These are phyloP conservation scores for Oegoconia quadripuncta DNA, from an alignment of 2,888 invertebrate species.

Conservation along the genomic window DNA sequence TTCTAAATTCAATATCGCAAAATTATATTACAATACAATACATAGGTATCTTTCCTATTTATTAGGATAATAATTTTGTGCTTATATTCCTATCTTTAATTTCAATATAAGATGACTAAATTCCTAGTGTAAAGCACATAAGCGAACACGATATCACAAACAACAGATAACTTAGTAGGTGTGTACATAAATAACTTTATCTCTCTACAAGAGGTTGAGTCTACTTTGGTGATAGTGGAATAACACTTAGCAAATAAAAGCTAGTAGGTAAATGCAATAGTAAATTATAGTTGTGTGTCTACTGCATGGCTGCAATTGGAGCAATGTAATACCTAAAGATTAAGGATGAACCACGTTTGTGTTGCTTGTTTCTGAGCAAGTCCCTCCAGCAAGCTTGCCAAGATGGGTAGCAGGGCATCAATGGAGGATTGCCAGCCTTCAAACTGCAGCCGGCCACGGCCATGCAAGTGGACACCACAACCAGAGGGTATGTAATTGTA, in stretches of 20 bases:
- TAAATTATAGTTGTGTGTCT: conserved; percentile 36
- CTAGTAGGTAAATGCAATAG: conserved; percentile 62
- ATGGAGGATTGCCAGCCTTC: conserved; percentile 89
- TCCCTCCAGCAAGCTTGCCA: conserved; percentile 94
- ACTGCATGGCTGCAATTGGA: conserved; percentile 64
- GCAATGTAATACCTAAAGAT: conserved; percentile 85
- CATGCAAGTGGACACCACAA: conserved; percentile 95
- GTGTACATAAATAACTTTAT: conserved; percentile 53
- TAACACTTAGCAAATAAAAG: conserved; percentile 75
- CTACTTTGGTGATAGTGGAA: conserved; percentile 73
- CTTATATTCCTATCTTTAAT: too few species aligned
- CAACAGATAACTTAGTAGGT: neutral
- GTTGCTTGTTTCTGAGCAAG: conserved; percentile 84
- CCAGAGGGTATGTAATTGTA: conserved; percentile 94
- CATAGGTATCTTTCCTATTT: too few species aligned
- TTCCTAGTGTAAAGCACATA: too few species aligned
- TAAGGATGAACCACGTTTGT: conserved; percentile 92
- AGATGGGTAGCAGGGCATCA: conserved; percentile 88
- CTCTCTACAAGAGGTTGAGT: conserved; percentile 47
- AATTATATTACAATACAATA: too few species aligned
- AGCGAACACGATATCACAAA: too few species aligned
- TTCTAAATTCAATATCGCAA: too few species aligned
- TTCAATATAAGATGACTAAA: too few species aligned
- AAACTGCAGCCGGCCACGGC: conserved; percentile 89
- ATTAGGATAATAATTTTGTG: too few species aligned